These are phyloP conservation scores for Polylopha cassiicola DNA, from an alignment of 2,888 invertebrate species.

Conservation along the genomic window DNA sequence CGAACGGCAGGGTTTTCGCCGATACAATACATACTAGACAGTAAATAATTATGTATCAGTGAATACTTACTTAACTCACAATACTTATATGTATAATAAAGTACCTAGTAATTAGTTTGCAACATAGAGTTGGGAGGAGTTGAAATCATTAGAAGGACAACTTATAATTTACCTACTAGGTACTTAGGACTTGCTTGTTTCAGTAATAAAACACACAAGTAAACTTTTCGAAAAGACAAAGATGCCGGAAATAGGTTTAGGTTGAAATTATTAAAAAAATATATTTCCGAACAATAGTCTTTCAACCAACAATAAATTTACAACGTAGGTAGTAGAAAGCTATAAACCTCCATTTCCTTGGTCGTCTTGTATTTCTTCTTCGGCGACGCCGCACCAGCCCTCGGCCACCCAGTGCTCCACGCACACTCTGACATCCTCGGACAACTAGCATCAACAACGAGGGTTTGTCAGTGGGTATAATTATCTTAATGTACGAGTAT, in stretches of 20 bases:
- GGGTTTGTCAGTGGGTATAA: not conserved
- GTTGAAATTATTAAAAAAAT: too few relatives aligned
- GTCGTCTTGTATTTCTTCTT: conserved; percentile 65
- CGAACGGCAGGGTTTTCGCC: conserved; percentile 82
- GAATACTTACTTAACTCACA: not conserved
- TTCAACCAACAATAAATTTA: not conserved
- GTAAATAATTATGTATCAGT: conserved; percentile 1
- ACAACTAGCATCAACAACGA: conserved; percentile 43
- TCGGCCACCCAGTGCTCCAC: conserved; percentile 67
- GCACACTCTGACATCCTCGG: conserved; percentile 69
- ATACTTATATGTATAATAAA: not conserved
- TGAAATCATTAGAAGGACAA: too few relatives aligned
- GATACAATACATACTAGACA: conserved; percentile 56
- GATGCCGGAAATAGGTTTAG: too few relatives aligned
- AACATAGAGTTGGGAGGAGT: too few relatives aligned
- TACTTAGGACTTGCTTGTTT: too few relatives aligned
- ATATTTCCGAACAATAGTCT: too few relatives aligned
- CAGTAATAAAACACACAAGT: not conserved
- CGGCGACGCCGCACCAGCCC: conserved; percentile 70
- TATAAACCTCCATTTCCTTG: conserved; percentile 50
- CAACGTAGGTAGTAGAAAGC: not conserved
- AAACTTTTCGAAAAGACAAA: not conserved
- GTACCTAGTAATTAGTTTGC: too few relatives aligned
- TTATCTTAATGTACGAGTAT: not conserved
- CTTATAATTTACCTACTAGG: too few relatives aligned